Base-by-base conservation (phyloP, 2,797 vertebrate genomes). In the Poeciliopsis presidionis region DNA sequence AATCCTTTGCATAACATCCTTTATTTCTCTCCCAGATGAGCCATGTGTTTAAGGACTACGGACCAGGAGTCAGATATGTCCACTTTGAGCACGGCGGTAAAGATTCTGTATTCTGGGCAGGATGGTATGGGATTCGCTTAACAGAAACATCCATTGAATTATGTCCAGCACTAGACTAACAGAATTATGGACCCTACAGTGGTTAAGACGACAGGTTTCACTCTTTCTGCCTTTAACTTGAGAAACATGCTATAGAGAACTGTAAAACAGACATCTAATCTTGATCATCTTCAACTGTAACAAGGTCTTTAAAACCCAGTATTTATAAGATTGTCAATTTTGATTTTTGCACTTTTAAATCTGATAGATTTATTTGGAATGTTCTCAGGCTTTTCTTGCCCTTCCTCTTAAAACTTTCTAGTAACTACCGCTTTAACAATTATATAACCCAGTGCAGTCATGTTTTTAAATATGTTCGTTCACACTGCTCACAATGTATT, bases 91-190 rank as follows among this genome's bases (percentile, higher is more conserved):
- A 99, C 0, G 97, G 98, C 4, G 98, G 98, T 65, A 76, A 93
- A 5, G 97, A 99, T 92, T 96, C 93, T 0, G 95, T 97, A 86
- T 97, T 0, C 88, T 99, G 98, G 98, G 95, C 95, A 0, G 98
- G 98, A 5, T 97, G 97, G 96, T 99, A 97, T 0, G 98, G 98
- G 1, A 88, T 97, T 57, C 93, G 97, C 0, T 91, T 99, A 16
- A 98, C 98, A 0, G 96, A 98, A 93, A 98, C 95, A 93, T 96
- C 96, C 28, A 90, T 99, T 47, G 92, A 96, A 81, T 74, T 99
- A 0, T 95, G 93, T 79, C 95, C 96, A 3, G 87, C 87, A 2
- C 5, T 16, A n/a, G 88, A 90, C 36, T 63, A 22, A 14, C 91
- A 92, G 65, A 51, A 57, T 18, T 45, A 7, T 14, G 5, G 33